Conservation (phyloP, 2,797 vertebrate genomes). For the Atherinosoma microstoma region DNA sequence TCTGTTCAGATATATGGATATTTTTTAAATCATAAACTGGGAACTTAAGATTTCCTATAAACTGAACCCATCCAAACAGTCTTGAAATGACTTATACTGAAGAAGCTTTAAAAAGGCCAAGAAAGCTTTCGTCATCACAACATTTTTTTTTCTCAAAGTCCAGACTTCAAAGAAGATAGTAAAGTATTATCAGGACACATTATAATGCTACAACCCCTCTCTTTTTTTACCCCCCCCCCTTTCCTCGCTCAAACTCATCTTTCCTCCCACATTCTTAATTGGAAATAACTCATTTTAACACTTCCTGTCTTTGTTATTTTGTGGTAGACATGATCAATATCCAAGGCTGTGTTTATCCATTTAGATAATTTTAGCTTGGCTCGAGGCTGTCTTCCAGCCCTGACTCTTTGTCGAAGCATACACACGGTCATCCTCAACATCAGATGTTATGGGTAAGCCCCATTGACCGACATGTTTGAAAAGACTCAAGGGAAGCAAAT, state of each 20-base stretch:
- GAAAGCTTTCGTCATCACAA: neutral
- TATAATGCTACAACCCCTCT: constrained; percentile 41
- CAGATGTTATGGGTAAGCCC: neutral
- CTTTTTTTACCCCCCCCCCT: neutral
- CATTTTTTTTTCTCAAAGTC: neutral
- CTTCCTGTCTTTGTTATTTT: constrained; percentile 55
- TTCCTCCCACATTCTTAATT: constrained; percentile 43
- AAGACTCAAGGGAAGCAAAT: neutral
- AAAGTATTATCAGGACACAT: constrained; percentile 1
- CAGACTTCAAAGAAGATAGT: neutral
- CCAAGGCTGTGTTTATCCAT: constrained; percentile 31
- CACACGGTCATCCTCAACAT: neutral
- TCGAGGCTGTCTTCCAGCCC: constrained; percentile 10
- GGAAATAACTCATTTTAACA: constrained; percentile 55
- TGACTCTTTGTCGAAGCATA: constrained; percentile 3
- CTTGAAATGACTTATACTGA: neutral
- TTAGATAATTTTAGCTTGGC: constrained; percentile 21
- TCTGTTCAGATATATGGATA: neutral
- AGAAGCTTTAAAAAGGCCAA: neutral
- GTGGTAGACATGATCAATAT: constrained; percentile 56
- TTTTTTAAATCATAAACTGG: neutral
- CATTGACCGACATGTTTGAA: neutral
- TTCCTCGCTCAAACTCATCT: constrained; percentile 11
- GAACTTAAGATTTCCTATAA: neutral
- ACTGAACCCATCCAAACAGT: neutral